A percentile compares a stretch with the other conserved stretches of the same genome.
phyloP scores from a whole-genome alignment of 2,797 vertebrate genomes.

The Iguana delicatissima region DNA sequence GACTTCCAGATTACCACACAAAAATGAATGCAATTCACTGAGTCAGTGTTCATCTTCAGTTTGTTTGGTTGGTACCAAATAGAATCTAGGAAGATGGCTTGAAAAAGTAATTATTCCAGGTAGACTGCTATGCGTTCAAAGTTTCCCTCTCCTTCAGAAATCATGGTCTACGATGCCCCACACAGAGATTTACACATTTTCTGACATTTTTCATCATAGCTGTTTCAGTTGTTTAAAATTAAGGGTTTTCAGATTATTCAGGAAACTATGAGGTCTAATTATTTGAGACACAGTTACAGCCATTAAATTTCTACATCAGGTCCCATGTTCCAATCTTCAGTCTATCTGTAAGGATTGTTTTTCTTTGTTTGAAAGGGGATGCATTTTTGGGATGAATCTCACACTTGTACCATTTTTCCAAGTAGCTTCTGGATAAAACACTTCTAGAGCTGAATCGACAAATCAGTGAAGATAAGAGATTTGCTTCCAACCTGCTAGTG shows the following conservation, averaged over 20 bases:
- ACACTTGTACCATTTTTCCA: neutral
- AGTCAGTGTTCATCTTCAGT: too few species aligned
- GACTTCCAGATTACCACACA: too few species aligned
- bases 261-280: neutral
- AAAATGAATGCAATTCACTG: too few species aligned
- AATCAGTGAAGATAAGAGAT: constrained; percentile 87
- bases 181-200: neutral
- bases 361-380: neutral
- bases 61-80: too few species aligned
- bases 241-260: neutral
- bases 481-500: constrained; percentile 87
- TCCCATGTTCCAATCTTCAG: neutral
- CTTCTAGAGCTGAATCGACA: constrained; percentile 81
- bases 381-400: neutral
- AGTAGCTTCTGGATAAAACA: constrained; percentile 82
- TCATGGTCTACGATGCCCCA: too few species aligned
- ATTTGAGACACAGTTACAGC: too few species aligned
- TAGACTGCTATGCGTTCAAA: neutral
- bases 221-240: neutral
- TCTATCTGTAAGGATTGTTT: neutral
- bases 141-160: too few species aligned
- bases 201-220: neutral
- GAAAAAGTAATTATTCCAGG: neutral
- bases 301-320: too few species aligned
- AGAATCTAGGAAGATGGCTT: too few species aligned